Conservation (phyloP, 2,797 vertebrate genomes). For the Amphiprion clarkii region DNA sequence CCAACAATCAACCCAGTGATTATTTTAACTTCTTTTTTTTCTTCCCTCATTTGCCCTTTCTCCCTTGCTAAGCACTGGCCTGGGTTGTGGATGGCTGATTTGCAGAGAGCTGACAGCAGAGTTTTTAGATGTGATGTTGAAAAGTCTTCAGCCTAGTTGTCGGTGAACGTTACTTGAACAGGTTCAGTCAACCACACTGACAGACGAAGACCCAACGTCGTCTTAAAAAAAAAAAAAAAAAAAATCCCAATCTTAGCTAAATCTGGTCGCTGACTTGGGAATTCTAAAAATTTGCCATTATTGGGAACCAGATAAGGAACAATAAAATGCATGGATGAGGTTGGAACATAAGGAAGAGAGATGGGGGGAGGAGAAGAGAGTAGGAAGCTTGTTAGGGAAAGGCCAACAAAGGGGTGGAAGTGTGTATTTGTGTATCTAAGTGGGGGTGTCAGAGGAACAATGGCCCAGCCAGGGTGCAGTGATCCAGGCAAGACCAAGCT, state of each 20-base stretch:
- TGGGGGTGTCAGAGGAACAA: conserved; percentile 71
- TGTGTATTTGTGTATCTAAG: conserved; percentile 53
- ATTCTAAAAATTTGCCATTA: no score
- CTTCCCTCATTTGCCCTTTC: neutral
- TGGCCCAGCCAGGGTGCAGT: conserved; percentile 78
- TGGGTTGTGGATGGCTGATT: conserved; percentile 25
- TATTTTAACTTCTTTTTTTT: neutral
- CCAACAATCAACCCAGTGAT: neutral
- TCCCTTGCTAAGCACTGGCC: conserved; percentile 3
- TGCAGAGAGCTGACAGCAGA: conserved; percentile 45
- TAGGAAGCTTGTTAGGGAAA: conserved; percentile 54
- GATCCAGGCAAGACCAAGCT: conserved; percentile 86
- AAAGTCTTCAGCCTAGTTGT: conserved; percentile 56
- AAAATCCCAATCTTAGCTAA: no score
- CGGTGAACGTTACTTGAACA: conserved; percentile 40
- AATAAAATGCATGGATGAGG: neutral
- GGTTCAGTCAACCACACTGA: conserved; percentile 30
- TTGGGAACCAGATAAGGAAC: neutral
- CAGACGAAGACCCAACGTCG: conserved; percentile 28
- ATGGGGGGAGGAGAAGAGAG: conserved; percentile 5
- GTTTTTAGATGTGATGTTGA: conserved; percentile 43
- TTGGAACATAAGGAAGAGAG: conserved; percentile 13
- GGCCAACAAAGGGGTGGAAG: conserved; percentile 34
- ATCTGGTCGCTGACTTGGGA: no score
- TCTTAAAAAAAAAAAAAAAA: neutral